Base-by-base conservation (phyloP, 2,797 vertebrate genomes). In the Kryptopterus vitreolus region DNA sequence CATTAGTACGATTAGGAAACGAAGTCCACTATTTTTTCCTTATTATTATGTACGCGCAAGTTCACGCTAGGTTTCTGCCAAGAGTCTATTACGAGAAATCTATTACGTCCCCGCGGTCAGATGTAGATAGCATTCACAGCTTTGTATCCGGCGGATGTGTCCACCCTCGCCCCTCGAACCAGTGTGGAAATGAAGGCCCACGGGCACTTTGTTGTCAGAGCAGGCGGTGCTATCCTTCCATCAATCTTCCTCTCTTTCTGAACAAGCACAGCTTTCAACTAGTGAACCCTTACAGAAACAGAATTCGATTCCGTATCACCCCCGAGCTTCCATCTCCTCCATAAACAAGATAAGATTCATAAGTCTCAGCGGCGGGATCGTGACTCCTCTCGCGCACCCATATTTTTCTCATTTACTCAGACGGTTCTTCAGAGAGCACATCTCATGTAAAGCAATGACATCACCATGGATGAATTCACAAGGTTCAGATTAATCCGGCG, bases 181-280 rank as follows among this genome's bases (percentile, higher is more conserved):
- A 82, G 65, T 80, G 70, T 88, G 81, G 78, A 88, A 83, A 77
- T 86, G 79, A 81, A 88, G 81, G 84, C 82, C 85, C 78, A 74
- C 2, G 76, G 48, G 70, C 80, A 81, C 87, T 90, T 88, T 91
- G 87, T 90, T 90, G 88, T 88, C 86, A 87, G 87, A 81, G 87
- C 88, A 91, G 88, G 84, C 84, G 77, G 79, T 31, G 85, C 88
- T 90, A 91, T 91, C 89, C 88, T 48, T 80, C 79, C 78, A 84
- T 59, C 85, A 83, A 90, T 92, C 89, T 59, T 26, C 46, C 24
- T 59, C 55, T 68, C 65, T 88, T 89, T 88, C 83, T 85, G 84
- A 92, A 91, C 89, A 91, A 90, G 88, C 84, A 78, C 69, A 66
- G 88, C 89, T 91, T 90, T 90, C 79, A 91, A 43, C 89, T 86